Evolutionary conservation across 2,888 invertebrate genomes (phyloP).

Genomic region (Strigamia maritima): DNA sequence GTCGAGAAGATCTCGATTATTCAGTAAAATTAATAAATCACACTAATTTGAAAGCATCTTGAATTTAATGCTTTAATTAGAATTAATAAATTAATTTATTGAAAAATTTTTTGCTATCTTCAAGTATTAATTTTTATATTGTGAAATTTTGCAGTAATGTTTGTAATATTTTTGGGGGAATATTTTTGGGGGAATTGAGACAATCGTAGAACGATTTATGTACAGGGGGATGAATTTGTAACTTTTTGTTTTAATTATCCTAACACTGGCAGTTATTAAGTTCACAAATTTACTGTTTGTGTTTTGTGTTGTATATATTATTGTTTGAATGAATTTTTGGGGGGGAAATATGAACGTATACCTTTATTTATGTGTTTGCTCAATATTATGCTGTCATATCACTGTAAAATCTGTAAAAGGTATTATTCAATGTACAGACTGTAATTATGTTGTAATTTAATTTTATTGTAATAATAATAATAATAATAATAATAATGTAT

Average conservation of each 20-base stretch:
- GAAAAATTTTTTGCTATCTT: not conserved
- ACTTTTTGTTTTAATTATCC: not conserved
- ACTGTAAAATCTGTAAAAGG: not conserved
- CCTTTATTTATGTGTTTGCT: not conserved
- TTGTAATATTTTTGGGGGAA: not conserved
- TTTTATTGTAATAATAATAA: not conserved
- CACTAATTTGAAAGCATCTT: not conserved
- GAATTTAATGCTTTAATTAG: not conserved
- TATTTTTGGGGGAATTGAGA: not conserved
- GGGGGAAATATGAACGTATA: not conserved
- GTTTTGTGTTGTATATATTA: not conserved
- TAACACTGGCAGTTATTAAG: not conserved
- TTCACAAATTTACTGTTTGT: not conserved
- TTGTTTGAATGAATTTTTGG: not conserved
- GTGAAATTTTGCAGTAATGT: not conserved
- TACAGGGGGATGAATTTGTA: not conserved
- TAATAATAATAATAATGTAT: not conserved
- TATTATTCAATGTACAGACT: not conserved
- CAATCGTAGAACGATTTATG: not conserved
- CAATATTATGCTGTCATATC: not conserved
- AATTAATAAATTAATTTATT: slow-evolving; percentile 8
- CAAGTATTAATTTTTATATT: not conserved
- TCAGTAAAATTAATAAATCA: not conserved
- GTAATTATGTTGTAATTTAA: slow-evolving; percentile 20
- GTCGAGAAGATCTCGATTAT: not conserved